These are phyloP conservation scores for Melikaiella ostensackeni DNA, from an alignment of 2,888 invertebrate species.

Conservation along the genomic window DNA sequence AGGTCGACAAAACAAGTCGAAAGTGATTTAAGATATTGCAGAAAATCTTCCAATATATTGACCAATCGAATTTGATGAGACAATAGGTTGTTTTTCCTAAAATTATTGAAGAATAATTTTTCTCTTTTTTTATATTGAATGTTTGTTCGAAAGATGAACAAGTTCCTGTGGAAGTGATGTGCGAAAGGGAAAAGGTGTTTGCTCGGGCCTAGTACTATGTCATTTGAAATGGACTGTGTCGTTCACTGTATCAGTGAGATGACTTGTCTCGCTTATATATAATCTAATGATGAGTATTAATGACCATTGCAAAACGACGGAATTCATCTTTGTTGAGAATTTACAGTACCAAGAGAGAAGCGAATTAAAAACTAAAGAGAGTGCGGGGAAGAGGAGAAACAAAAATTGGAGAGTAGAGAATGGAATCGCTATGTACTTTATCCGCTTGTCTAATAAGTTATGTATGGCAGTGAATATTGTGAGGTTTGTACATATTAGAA, in stretches of 20 bases:
- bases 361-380: constrained; percentile 11
- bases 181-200: constrained; percentile 23
- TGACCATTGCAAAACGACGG: constrained; percentile 60
- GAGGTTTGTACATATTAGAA: constrained; percentile 70
- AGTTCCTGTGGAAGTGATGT: constrained; percentile 43
- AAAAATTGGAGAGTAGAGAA: constrained; percentile 48
- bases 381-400: constrained; percentile 42
- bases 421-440: constrained; percentile 60
- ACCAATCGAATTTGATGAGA: not conserved
- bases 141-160: constrained; percentile 2
- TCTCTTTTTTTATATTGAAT: not conserved
- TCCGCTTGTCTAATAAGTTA: constrained; percentile 62
- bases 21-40: not conserved
- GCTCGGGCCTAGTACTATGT: constrained; percentile 56
- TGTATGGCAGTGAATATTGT: constrained; percentile 60
- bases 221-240: constrained; percentile 56
- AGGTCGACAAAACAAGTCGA: not conserved
- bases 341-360: constrained; percentile 20
- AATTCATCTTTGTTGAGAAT: constrained; percentile 44
- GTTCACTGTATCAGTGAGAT: constrained; percentile 77
- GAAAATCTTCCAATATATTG: not conserved
- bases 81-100: not conserved
- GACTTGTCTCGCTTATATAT: constrained; percentile 65
- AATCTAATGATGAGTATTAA: constrained; percentile 73
- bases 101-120: not conserved